Conservation (phyloP, 2,888 invertebrate genomes). For the Scotopteryx bipunctaria region DNA sequence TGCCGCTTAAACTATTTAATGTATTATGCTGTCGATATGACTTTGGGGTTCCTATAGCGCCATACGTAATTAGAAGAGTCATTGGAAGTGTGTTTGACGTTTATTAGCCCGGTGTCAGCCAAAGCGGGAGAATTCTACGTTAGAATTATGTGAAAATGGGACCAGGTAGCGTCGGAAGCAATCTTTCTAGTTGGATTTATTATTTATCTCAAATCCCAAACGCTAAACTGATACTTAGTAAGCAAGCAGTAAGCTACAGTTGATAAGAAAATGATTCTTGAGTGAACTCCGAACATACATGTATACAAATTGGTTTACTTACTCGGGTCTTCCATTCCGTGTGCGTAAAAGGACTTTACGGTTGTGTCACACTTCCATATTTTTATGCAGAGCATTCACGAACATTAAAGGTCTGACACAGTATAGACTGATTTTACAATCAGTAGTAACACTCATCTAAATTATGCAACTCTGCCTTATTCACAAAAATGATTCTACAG, state of each 20-base stretch:
- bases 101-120: neutral
- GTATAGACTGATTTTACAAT: neutral
- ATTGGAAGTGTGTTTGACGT: constrained; percentile 3
- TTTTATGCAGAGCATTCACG: constrained; percentile 36
- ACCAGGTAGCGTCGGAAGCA: too few relatives aligned
- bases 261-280: constrained; percentile 2
- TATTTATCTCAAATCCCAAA: too few relatives aligned
- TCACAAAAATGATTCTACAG: too few relatives aligned
- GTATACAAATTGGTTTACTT: constrained; percentile 9
- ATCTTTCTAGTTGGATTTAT: too few relatives aligned
- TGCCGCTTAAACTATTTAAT: constrained; percentile 58
- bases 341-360: constrained; percentile 34
- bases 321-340: constrained; percentile 9
- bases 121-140: too few relatives aligned
- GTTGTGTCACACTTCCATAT: constrained; percentile 33
- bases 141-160: neutral
- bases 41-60: neutral
- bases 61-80: neutral
- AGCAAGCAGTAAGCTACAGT: neutral
- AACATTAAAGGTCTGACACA: constrained; percentile 40
- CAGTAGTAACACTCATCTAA: neutral
- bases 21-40: constrained; percentile 21
- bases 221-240: neutral
- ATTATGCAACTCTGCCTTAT: too few relatives aligned
- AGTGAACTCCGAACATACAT: neutral